These are phyloP conservation scores for Labeo catla DNA, from an alignment of 2,113 vertebrate genomes.

Conservation along the genomic window DNA sequence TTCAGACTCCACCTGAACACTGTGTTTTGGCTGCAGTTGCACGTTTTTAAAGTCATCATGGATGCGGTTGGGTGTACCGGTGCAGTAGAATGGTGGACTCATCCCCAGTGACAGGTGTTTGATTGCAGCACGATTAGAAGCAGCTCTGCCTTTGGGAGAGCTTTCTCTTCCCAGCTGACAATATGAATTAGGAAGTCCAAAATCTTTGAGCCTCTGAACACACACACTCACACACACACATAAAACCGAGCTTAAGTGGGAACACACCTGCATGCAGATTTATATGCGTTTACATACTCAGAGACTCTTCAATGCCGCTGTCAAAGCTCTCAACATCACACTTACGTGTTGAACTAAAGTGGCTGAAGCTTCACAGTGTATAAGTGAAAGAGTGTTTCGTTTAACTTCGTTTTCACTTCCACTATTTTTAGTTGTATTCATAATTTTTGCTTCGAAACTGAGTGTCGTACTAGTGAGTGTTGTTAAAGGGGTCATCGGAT, in stretches of 20 bases:
- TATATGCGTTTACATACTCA: not conserved
- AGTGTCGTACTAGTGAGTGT: not conserved
- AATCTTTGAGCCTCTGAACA: slow-evolving; percentile 34
- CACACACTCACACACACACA: not conserved
- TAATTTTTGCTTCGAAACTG: not conserved
- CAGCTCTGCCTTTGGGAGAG: slow-evolving; percentile 71
- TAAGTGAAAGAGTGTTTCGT: not conserved
- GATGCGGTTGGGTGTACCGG: slow-evolving; percentile 73
- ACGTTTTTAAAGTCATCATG: slow-evolving; percentile 62
- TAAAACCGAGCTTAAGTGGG: not conserved
- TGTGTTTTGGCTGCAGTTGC: slow-evolving; percentile 21
- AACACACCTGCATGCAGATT: not conserved
- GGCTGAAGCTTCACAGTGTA: not conserved
- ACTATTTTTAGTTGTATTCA: not conserved
- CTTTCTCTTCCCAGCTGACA: slow-evolving; percentile 74
- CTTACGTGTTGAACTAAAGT: slow-evolving; percentile 5
- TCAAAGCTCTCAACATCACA: slow-evolving; percentile 33
- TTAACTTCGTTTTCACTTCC: not conserved
- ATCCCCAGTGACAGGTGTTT: slow-evolving; percentile 77
- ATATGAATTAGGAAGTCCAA: slow-evolving; percentile 75
- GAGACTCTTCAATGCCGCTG: slow-evolving; percentile 14
- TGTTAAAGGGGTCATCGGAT: not conserved
- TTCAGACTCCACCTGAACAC: not conserved
- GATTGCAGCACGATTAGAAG: slow-evolving; percentile 77
- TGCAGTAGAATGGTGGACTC: slow-evolving; percentile 75